Percentiles rank a stretch among this genome's conserved stretches.
Evolutionary conservation across 2,113 vertebrate species (phyloP).

Genomic region (Cinclus mexicanus): DNA sequence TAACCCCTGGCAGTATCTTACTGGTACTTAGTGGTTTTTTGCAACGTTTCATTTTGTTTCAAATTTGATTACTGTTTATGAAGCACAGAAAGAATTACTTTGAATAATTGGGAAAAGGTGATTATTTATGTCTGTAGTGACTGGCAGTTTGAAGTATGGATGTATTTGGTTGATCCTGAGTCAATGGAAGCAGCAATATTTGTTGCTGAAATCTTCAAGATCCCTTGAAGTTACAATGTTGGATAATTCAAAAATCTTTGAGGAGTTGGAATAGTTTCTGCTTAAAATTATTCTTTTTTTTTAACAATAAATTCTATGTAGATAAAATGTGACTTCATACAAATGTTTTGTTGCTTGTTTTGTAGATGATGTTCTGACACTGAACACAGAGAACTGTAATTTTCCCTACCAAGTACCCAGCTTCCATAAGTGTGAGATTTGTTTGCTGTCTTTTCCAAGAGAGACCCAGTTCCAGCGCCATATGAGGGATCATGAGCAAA

Average conservation of each 20-base stretch:
- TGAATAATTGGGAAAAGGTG: background rate
- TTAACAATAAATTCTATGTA: background rate
- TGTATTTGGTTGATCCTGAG: background rate
- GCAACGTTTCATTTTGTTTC: background rate
- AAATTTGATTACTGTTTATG: background rate
- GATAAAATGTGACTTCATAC: background rate
- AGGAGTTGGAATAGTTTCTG: background rate
- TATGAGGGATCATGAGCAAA: constrained; percentile 90
- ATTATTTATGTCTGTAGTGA: background rate
- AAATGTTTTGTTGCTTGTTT: constrained; percentile 23
- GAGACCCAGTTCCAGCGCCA: constrained; percentile 94
- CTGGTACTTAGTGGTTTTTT: background rate
- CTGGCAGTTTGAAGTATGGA: background rate
- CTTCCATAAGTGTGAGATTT: constrained; percentile 89
- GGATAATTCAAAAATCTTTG: background rate
- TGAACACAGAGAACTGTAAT: constrained; percentile 70
- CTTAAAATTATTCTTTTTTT: background rate
- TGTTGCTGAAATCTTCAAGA: background rate
- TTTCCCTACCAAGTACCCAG: constrained; percentile 78
- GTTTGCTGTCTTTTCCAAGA: constrained; percentile 86
- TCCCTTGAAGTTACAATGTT: background rate
- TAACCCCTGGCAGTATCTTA: background rate
- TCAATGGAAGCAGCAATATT: background rate
- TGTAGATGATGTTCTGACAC: constrained; percentile 76
- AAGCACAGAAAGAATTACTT: background rate